A percentile compares a stretch with the other conserved stretches of the same genome.
These are phyloP conservation scores for Hoplostethus atlanticus DNA, from an alignment of 2,797 vertebrate species.

Conservation along the genomic window DNA sequence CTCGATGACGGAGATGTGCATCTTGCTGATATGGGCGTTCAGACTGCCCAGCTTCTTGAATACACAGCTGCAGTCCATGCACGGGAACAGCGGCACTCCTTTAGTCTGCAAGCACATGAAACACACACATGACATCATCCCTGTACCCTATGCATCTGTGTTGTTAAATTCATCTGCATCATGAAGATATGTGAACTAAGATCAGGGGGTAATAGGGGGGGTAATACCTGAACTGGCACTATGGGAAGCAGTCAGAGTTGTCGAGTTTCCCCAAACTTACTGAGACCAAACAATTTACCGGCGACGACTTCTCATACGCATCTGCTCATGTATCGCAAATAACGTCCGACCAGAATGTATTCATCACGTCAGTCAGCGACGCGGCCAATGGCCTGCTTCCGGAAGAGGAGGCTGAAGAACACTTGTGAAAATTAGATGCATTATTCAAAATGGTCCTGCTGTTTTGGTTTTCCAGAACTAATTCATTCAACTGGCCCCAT, in stretches of 20 bases:
- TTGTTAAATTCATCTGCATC: neutral
- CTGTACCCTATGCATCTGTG: neutral
- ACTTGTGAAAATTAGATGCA: conserved; percentile 70
- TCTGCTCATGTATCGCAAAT: conserved; percentile 35
- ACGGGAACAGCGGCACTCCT: conserved; percentile 84
- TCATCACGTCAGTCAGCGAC: conserved; percentile 45
- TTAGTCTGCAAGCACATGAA: conserved; percentile 70
- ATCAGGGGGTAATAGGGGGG: neutral
- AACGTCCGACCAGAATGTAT: conserved; percentile 43
- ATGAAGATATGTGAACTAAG: too few species aligned
- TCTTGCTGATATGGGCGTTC: conserved; percentile 99
- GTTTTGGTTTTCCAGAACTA: conserved; percentile 44
- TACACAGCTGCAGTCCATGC: conserved; percentile 97
- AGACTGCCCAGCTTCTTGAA: conserved; percentile 98
- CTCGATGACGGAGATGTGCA: conserved; percentile 92
- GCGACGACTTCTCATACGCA: conserved; percentile 9
- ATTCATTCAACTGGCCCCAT: conserved; percentile 56
- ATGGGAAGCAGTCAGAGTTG: too few species aligned
- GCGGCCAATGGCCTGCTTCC: conserved; percentile 30
- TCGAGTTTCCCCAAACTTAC: conserved; percentile 6
- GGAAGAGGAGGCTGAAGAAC: conserved; percentile 52
- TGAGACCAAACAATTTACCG: conserved; percentile 5
- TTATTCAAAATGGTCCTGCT: conserved; percentile 66
- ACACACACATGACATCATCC: conserved; percentile 12
- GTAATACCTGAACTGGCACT: neutral